Base-by-base conservation (phyloP, 2,113 vertebrate genomes). In the Forbesichthys agassizii region DNA sequence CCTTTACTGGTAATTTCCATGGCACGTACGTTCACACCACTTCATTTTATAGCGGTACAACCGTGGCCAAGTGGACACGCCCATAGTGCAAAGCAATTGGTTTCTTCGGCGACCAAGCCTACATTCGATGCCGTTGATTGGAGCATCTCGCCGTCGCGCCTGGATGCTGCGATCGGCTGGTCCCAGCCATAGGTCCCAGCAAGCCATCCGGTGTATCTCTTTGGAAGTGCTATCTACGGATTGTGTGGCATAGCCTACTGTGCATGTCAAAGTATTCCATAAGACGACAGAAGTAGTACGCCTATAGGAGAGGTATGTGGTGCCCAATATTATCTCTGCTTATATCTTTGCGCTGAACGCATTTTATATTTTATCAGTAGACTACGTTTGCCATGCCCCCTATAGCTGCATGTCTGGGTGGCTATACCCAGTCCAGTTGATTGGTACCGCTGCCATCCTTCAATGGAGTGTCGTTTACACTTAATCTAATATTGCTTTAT, bases 171-270 rank as follows among this genome's bases (percentile, higher is more conserved):
- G 57, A 62, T 74, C 80, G 81, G 85, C 84, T 83, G 81, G 84
- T 86, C 87, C 79, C 27, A 27, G 27, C 27, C 27, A 27, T 27
- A 27, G 81, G 84, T 86, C 87, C 79, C 75, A 69, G 79, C 81
- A 84, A 88, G 86, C 83, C 88, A 85, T 91, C 90, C 89, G 88
- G 69, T 69, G 66, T 55, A n/a, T 76, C 83, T 86, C 71, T 64
- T 68, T 74, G 82, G 76, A 69, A 84, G 86, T 85, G 78, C 84
- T 75, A 69, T 79, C 78, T 63, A 33, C 73, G 74, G 84, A 75
- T 82, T 73, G 69, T 81, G 83, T 82, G 79, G 77, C 53, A 16
- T 66, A 27, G 27, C 27, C 27, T 27, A 68, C 20, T 68, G 73
- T 77, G 77, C 64, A 63, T 62, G 71, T 77, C 66, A 81, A 80